Evolutionary conservation across 2,888 invertebrate species (phyloP), one percentile per base, ranked within the genome.

Genomic region (Drosophila nr. medialis): DNA sequence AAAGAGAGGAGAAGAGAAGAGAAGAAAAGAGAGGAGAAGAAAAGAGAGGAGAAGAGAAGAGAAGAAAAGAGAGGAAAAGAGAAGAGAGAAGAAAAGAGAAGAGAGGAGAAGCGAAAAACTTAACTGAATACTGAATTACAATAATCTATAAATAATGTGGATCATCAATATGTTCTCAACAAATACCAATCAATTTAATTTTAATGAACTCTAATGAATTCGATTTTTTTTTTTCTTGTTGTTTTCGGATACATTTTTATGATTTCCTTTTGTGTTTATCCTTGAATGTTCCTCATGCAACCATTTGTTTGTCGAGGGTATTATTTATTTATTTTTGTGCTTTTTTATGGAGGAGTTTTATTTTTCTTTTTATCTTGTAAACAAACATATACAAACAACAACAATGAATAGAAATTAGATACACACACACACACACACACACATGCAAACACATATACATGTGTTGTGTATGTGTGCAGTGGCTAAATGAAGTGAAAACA

Each of bases 201-300:
- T 51, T 70, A 73, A 58, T 64, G 51, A 51, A 49, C 42, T 54
- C 4, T 11, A 10, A 10, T 10, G 4, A 21, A 48, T 48, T 30
- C n/a, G 21, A 24, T 42, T 55, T 27, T 38, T 49, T 70, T 36
- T 55, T 36, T 55, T 51, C n/a, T n/a, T 68, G 70, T 71, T 79
- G 32, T 75, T 71, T 60, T 32, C 38, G 27, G 55, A 45, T 30
- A 45, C 45, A 45, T 49, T 27, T 24, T 10, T 4, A 11, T 1
- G 5, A 15, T 50, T 36, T 56, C 32, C 50, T 68, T 76, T 67
- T 81, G 54, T 73, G 63, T 69, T 77, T 86, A 81, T 71, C 30
- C 69, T 75, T 67, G 79, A 77, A 80, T 86, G 89, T 83, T 86
- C 89, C 89, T 89, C 89, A 78, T 60, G 0, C 0, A 67, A 74